Base-by-base conservation (phyloP, 2,888 invertebrate genomes). In the Strigamia transsilvanica region DNA sequence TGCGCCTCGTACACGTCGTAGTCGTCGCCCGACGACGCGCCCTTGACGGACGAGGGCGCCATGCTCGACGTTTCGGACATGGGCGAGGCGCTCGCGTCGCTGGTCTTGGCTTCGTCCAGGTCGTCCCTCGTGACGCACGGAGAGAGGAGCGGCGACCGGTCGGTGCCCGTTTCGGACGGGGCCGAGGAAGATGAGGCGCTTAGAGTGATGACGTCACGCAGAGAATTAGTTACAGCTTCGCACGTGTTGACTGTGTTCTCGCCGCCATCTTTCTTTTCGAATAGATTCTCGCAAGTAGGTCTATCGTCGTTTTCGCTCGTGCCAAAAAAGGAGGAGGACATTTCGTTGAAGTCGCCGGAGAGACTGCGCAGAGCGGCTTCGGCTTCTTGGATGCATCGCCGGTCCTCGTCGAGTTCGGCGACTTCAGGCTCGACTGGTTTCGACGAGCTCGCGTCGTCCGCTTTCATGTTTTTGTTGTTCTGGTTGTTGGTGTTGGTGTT, bases 321-420 rank as follows among this genome's bases (percentile, higher is more conserved):
- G 0, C 80, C 80, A 18, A 83, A 81, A 27, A 83, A 81, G 18
- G 84, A 82, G 9, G 83, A 82, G 46, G 46, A 46, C 9, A 83
- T 83, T 23, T 82, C 83, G 7, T 93, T 92, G 93, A 95, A 95
- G 87, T 93, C 94, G 18, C 94, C 94, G 0, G 95, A 94, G n/a
- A 96, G 89, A 85, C 94, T 94, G 87, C 94, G 94, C 41, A 96
- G 88, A 0, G 95, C 95, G 0, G 94, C 94, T 87, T 96, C 95
- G 2, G 96, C 95, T 88, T 96, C 96, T 80, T 94, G 90, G 84
- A 96, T 94, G 82, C 95, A 90, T 0, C 93, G 93, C 81, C 84
- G 84, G 78, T 87, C 86, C 87, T 96, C 96, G 86, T 95, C 94
- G 34, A 85, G 38, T 85, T 94, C 94, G 85, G 93, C 92, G 82